Base-by-base conservation (phyloP, 2,888 invertebrate genomes). In the Malacosoma neustria region DNA sequence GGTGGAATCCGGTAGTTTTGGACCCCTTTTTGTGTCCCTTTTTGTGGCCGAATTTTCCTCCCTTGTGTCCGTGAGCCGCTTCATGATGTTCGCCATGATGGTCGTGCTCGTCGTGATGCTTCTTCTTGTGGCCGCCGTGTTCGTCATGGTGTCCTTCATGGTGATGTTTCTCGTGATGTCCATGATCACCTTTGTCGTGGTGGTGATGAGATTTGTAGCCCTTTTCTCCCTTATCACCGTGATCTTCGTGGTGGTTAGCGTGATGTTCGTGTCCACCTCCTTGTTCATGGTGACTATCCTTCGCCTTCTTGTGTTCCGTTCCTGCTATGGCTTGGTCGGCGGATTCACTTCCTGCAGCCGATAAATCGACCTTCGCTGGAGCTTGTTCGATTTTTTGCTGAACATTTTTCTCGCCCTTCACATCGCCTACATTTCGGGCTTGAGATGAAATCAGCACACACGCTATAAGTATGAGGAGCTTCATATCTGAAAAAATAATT, bases 11-110 rank as follows among this genome's bases (percentile, higher is more conserved):
- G 41, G 93, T 90, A 11, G 93, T 93, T 59, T 94, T 93, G 45
- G 93, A 92, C 1, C 93, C 94, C 58, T 94, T 94, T 57, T 94
- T 94, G 72, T 94, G 94, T 1, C 93, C 93, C 55, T 93, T 93
- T 61, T 94, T 93, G 57, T 93, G 92, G 3, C 92, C 92, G 61
- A 91, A 92, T 58, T 94, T 93, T 1, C 91, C 92, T 1, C 91
- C 93, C 61, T 94, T 94, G 64, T 93, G 92, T 11, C 91, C 92
- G 45, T 93, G 91, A 2, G 91, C 93, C 14, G 89, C 89, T 44
- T 93, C 93, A 58, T 94, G 92, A 57, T 94, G 93, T 45, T 92
- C 91, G 0, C 91, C 92, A 58, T 93, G 89, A 53, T 93, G 90
- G 15, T 91, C 91, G 44, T 90, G 90, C 62, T 93, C 92, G 52